phyloP scores from a whole-genome alignment of 2,888 invertebrate species.

The Philereme transversata region DNA sequence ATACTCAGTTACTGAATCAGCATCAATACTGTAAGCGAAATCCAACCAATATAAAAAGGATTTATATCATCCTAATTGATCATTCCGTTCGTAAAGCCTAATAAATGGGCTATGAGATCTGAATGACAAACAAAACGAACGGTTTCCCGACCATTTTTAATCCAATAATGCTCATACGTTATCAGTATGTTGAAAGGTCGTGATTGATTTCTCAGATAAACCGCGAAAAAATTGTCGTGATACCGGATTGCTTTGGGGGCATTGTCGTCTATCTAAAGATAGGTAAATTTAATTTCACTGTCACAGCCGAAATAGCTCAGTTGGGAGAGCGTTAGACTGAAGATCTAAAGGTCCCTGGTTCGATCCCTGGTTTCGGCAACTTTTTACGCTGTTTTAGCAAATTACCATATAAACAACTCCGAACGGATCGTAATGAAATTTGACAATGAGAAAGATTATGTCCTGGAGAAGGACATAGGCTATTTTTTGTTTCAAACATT shows the following conservation, averaged over 20 bases:
- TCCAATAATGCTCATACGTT: conserved; percentile 1
- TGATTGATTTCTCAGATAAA: conserved; percentile 25
- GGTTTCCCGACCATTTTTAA: background rate
- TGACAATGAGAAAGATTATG: no score
- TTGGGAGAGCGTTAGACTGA: conserved; percentile 56
- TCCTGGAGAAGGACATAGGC: no score
- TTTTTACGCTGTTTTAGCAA: background rate
- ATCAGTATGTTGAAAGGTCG: conserved; percentile 49
- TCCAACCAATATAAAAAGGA: conserved; percentile 1
- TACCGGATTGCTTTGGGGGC: background rate
- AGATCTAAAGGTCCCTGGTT: conserved; percentile 55
- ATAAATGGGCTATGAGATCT: conserved; percentile 3
- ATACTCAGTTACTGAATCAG: background rate
- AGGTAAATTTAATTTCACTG: background rate
- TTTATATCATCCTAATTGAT: conserved; percentile 4
- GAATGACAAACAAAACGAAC: conserved; percentile 5
- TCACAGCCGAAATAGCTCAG: conserved; percentile 45
- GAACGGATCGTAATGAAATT: no score
- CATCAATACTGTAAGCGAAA: background rate
- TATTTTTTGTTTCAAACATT: no score
- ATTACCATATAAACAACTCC: background rate
- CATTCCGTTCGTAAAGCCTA: conserved; percentile 1
- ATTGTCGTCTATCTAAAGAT: background rate
- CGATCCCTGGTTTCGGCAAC: conserved; percentile 52
- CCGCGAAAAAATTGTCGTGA: background rate